Evolutionary conservation across 2,888 invertebrate genomes (phyloP), one percentile per base, ranked within the genome.

Genomic region (Euplagia quadripunctaria): DNA sequence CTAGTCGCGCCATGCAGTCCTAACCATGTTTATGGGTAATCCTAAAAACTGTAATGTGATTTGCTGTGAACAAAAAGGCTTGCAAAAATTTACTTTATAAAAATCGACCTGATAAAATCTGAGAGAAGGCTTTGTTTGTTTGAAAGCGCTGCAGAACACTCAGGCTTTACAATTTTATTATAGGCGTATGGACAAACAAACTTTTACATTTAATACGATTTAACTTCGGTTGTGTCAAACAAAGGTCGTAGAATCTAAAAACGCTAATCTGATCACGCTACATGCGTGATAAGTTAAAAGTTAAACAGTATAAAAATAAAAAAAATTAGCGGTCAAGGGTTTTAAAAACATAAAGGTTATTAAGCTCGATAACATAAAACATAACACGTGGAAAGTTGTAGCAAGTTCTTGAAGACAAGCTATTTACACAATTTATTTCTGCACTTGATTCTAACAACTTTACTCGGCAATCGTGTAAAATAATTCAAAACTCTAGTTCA

Each of bases 241-340:
- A 65, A 65, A 41, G 72, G 83, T 75, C 75, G 42, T 1, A 69
- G 41, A 67, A 69, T 81, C 75, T 76, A 64, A 64, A 76, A 76
- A 74, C 68, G 68, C 12, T 55, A 72, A 80, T 75, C 81, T 65
- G 77, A 81, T 79, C 68, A 81, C 46, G 49, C 43, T 73, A 76
- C 73, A 73, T 76, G 75, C 80, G 84, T 84, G 78, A 70, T 76
- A 71, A 70, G 42, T 74, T 76, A 55, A 65, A 69, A 75, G 58
- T 75, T 71, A 69, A 68, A 58, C 65, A 55, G 31, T 72, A 72
- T 46, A 17, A 65, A 69, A 20, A 63, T 66, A 68, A 67, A 42
- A 72, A 73, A 46, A 51, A 17, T 46, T 20, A 43, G n/a, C 52
- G 63, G 68, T 68, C 72, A 72, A 64, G 31, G 31, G 67, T 52